A percentile compares a stretch with the other conserved stretches of the same genome.
Conservation (phyloP, 2,113 vertebrate genomes). For the Sorex fumeus region DNA sequence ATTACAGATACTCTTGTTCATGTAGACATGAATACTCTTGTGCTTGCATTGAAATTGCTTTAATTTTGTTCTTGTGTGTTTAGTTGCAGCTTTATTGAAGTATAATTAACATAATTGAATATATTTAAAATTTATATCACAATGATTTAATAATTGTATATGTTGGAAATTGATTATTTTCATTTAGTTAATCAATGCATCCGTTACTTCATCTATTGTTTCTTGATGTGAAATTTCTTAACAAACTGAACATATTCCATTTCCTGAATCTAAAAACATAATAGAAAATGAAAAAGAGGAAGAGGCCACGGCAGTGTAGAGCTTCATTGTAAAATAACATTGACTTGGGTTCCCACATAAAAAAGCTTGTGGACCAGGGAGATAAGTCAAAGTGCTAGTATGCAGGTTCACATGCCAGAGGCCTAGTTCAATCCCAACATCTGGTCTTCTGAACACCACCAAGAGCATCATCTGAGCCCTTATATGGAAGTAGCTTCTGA, state of each 20-base stretch:
- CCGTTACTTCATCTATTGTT: conserved; percentile 1
- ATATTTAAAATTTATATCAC: not conserved
- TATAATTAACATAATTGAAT: not conserved
- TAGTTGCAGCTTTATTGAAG: not conserved
- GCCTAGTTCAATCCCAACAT: too few relatives aligned
- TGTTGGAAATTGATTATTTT: not conserved
- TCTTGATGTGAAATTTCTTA: not conserved
- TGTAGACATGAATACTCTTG: too few relatives aligned
- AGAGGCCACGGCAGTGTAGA: not conserved
- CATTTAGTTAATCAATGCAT: not conserved
- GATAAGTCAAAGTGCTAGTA: too few relatives aligned
- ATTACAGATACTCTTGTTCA: not conserved
- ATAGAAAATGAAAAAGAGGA: not conserved
- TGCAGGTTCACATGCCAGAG: too few relatives aligned
- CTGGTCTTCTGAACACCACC: too few relatives aligned
- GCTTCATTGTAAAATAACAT: not conserved
- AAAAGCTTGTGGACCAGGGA: not conserved
- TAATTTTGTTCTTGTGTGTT: not conserved
- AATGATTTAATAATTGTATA: not conserved
- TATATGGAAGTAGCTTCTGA: too few relatives aligned
- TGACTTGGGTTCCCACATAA: conserved; percentile 2
- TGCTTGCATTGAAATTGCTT: not conserved
- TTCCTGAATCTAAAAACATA: conserved; percentile 4
- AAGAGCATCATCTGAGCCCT: too few relatives aligned
- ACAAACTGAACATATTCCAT: not conserved